Conservation (phyloP, 1,140 invertebrate genomes). For the Dreissena rostriformis region DNA sequence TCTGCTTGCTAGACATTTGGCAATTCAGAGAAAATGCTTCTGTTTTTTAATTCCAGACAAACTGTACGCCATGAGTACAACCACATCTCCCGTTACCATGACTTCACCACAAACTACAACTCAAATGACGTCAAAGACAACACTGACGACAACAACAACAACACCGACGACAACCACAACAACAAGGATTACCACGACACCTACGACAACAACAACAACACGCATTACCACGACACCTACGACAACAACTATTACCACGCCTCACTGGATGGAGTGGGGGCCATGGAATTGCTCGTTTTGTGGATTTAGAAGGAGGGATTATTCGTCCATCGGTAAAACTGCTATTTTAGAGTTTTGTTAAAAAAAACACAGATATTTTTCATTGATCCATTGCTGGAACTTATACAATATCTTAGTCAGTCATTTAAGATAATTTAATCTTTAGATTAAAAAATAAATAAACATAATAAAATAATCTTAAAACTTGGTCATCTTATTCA, state of each 20-base stretch:
- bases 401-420: too few relatives aligned
- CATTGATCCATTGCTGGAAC: not conserved
- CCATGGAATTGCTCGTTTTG: not conserved
- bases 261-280: not conserved
- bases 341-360: not conserved
- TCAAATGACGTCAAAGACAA: conserved; percentile 1
- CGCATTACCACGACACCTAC: not conserved
- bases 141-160: not conserved
- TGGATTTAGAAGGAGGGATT: not conserved
- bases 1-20: not conserved
- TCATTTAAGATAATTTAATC: too few relatives aligned
- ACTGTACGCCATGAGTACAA: not conserved
- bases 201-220: not conserved
- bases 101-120: not conserved
- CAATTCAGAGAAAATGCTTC: not conserved
- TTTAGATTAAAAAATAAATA: too few relatives aligned
- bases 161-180: not conserved
- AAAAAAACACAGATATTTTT: not conserved
- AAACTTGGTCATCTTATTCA: too few relatives aligned
- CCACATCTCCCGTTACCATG: not conserved
- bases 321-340: not conserved
- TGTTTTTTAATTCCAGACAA: not conserved
- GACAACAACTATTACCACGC: too few relatives aligned
- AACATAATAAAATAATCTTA: too few relatives aligned
- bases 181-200: not conserved